Evolutionary conservation across 2,797 vertebrate genomes (phyloP).

Genomic region (Podarcis siculus): DNA sequence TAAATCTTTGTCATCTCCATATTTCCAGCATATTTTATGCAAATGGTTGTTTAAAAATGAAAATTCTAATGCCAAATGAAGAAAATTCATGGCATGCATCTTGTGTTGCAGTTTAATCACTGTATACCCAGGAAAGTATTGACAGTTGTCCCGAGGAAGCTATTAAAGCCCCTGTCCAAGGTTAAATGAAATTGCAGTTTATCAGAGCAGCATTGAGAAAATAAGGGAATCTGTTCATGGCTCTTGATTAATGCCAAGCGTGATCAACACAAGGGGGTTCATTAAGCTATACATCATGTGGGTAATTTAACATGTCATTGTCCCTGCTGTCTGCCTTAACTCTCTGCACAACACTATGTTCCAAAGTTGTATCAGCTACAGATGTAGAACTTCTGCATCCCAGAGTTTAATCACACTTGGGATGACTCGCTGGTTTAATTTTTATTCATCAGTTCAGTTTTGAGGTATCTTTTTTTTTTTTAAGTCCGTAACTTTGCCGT

Average conservation of each 20-base stretch:
- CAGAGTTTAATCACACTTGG: conserved; percentile 59
- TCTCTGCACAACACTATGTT: conserved; percentile 70
- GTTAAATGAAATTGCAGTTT: conserved; percentile 99
- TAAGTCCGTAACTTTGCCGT: conserved; percentile 31
- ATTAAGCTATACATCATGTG: conserved; percentile 99
- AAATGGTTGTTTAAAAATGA: conserved; percentile 85
- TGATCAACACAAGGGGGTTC: conserved; percentile 99
- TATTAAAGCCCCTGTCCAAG: conserved; percentile 99
- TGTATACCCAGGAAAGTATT: conserved; percentile 95
- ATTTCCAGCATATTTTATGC: conserved; percentile 82
- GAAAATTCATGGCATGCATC: conserved; percentile 90
- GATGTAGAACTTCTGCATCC: conserved; percentile 52
- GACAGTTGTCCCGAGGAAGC: conserved; percentile 99
- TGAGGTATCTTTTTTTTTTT: conserved; percentile 6
- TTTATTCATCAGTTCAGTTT: conserved; percentile 42
- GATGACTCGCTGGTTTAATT: conserved; percentile 49
- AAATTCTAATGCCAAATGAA: conserved; percentile 90
- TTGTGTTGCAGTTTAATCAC: conserved; percentile 98
- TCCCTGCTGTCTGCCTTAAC: conserved; percentile 90
- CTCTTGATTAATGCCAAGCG: conserved; percentile 99
- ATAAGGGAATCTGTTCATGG: conserved; percentile 99
- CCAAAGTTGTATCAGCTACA: conserved; percentile 69
- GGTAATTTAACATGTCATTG: conserved; percentile 99
- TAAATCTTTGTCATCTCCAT: conserved; percentile 71
- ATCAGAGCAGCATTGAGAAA: conserved; percentile 99